Base-by-base conservation (phyloP, 2,888 invertebrate species). In the Hydropsyche betteni region DNA sequence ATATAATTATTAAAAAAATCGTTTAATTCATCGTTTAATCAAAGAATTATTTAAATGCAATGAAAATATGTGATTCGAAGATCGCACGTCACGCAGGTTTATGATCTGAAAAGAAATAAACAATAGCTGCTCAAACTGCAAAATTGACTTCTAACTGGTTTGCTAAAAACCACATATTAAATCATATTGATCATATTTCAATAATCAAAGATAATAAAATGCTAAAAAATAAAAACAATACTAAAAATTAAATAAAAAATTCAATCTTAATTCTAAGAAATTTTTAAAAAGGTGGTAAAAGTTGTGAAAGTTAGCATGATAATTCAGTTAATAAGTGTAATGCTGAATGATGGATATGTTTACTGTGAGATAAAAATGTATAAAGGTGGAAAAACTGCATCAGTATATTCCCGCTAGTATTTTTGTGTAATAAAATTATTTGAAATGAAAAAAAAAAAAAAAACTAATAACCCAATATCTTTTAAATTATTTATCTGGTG, bases 231-330 rank as follows among this genome's bases (percentile, higher is more conserved):
- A 33, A 34, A 58, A 58, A 58, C 55, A 55, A 34, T n/a, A 33
- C 34, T 33, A 64, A 64, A n/a, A 55, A 72, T 72, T 44, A 61
- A 70, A 69, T 53, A 33, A 53, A 53, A 70, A 64, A 24, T 51
- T 51, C 51, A 70, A 53, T 53, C 70, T 70, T 70, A 70, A 7
- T 24, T 24, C 70, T 70, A 70, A 70, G n/a, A 70, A 38, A 70
- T 52, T 12, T 24, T 50, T 34, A 58, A 71, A 16, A 55, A 71
- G 53, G 53, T 71, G 71, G 53, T 53, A 16, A 55, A 33, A 55
- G 36, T 53, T 72, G 55, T 58, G 36, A 50, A 53, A 38, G 58
- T 72, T 72, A 72, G 38, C 55, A 72, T 44, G 36, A 44, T 61
- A 33, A 58, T n/a, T 72, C 55, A 55, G 58, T 72, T 38, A 72